These are phyloP conservation scores for Hipparchia semele DNA, from an alignment of 2,888 invertebrate genomes.

Conservation along the genomic window DNA sequence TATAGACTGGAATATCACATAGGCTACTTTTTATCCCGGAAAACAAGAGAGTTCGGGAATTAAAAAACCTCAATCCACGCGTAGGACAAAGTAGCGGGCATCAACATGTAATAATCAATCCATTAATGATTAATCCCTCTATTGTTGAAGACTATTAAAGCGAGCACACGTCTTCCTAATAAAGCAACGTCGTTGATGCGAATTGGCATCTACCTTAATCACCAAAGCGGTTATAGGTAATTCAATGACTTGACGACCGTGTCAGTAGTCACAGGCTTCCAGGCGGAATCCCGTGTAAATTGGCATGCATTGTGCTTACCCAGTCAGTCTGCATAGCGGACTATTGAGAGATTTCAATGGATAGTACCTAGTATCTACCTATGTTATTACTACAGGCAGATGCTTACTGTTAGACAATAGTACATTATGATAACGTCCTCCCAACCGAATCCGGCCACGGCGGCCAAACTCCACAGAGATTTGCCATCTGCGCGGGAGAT, in stretches of 20 bases:
- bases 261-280: constrained; percentile 54
- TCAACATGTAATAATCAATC: no score
- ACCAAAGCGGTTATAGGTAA: constrained; percentile 26
- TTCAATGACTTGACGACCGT: constrained; percentile 37
- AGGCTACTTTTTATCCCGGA: no score
- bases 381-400: no score
- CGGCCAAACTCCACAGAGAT: no score
- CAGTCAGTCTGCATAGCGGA: constrained; percentile 59
- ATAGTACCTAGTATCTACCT: constrained; percentile 53
- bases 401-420: no score
- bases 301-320: constrained; percentile 73
- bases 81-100: no score
- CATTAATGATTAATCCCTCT: neutral
- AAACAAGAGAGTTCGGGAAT: no score
- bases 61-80: no score
- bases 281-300: constrained; percentile 71
- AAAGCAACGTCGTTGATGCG: constrained; percentile 21
- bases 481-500: no score
- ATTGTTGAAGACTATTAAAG: constrained; percentile 1
- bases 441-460: no score
- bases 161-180: constrained; percentile 13
- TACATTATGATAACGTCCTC: no score
- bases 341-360: constrained; percentile 73
- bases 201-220: constrained; percentile 29
- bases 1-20: no score